Percentiles rank a stretch among this genome's conserved stretches.
phyloP scores from a whole-genome alignment of 2,888 invertebrate genomes.

The Hofmannophila pseudospretella region DNA sequence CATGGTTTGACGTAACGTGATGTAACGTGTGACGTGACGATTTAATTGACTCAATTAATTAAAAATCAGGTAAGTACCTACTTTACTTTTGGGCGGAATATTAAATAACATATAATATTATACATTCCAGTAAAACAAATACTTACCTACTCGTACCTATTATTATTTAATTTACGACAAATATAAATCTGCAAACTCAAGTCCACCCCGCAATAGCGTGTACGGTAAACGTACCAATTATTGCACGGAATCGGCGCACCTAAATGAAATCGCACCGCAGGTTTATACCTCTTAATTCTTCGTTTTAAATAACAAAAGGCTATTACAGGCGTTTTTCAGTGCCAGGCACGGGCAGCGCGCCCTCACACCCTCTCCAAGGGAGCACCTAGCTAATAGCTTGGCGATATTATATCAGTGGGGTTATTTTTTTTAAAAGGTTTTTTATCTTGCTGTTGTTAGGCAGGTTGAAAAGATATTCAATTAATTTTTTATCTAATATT shows the following conservation, averaged over 20 bases:
- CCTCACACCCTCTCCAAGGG: slow-evolving; percentile 42
- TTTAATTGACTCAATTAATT: no score
- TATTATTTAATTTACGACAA: no score
- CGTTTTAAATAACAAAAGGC: slow-evolving; percentile 61
- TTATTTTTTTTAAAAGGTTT: slow-evolving; percentile 14
- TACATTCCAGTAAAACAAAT: no score
- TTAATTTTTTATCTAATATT: no score
- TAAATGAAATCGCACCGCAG: slow-evolving; percentile 36
- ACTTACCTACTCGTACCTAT: no score
- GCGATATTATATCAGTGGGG: slow-evolving; percentile 21
- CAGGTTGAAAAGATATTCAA: no score
- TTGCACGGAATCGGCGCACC: slow-evolving; percentile 22
- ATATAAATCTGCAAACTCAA: not conserved
- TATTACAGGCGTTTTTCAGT: slow-evolving; percentile 53
- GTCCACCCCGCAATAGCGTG: not conserved
- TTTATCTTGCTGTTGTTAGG: slow-evolving; percentile 6
- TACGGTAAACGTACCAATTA: slow-evolving; percentile 41
- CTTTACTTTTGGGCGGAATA: no score
- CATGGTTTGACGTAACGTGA: no score
- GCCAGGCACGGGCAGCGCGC: slow-evolving; percentile 49
- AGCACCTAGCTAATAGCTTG: slow-evolving; percentile 42
- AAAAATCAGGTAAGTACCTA: no score
- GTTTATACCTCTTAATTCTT: slow-evolving; percentile 49
- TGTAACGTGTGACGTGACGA: no score
- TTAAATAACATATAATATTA: no score